Percentiles rank a stretch among this genome's conserved stretches.
Conservation (phyloP, 2,113 vertebrate genomes). For the Pluvialis apricaria region DNA sequence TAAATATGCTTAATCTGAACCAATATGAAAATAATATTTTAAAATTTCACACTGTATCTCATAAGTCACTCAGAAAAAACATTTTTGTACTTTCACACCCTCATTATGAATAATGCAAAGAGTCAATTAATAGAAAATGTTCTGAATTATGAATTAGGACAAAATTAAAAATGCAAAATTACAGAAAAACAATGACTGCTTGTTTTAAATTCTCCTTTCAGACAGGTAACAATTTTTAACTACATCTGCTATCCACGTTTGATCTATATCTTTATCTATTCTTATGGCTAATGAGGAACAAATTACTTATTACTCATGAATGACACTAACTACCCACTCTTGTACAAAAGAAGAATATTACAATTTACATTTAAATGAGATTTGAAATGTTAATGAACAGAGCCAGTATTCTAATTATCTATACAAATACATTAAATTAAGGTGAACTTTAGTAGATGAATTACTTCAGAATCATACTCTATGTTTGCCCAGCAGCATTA, state of each 20-base stretch:
- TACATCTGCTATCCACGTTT: conserved; percentile 55
- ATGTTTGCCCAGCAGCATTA: not conserved
- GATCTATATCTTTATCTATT: conserved; percentile 71
- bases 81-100: conserved; percentile 2
- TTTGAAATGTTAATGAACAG: conserved; percentile 85
- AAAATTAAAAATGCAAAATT: conserved; percentile 49
- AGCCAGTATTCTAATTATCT: conserved; percentile 79
- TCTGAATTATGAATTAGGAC: conserved; percentile 39
- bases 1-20: not conserved
- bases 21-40: not conserved
- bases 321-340: conserved; percentile 79
- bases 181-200: conserved; percentile 8
- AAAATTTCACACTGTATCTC: not conserved
- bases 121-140: conserved; percentile 17
- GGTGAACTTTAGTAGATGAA: conserved; percentile 71
- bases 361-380: conserved; percentile 87
- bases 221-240: conserved; percentile 57
- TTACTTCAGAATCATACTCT: conserved; percentile 52
- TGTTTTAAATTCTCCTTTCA: conserved; percentile 20
- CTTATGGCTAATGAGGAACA: conserved; percentile 72
- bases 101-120: conserved; percentile 20
- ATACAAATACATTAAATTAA: conserved; percentile 77
- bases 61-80: conserved; percentile 15
- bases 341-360: conserved; percentile 80
- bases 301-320: conserved; percentile 82